Conservation (phyloP, 2,797 vertebrate species). For the Hybognathus amarus region DNA sequence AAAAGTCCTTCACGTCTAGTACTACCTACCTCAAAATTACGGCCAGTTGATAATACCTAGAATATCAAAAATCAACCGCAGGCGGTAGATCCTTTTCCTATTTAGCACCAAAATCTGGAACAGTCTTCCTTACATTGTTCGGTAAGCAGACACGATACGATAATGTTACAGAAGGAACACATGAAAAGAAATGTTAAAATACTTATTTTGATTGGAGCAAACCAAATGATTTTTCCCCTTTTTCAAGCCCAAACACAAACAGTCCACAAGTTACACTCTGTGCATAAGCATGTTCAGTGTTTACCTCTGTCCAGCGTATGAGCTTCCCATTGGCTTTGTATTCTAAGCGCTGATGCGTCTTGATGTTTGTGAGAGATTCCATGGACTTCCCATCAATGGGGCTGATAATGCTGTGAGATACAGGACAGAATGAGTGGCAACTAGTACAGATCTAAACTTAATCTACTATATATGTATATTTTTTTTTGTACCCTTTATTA, state of each 20-base stretch:
- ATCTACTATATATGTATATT: background rate
- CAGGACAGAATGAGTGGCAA: conserved; percentile 2
- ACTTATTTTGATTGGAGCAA: background rate
- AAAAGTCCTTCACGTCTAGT: no score
- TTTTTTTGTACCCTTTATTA: conserved; percentile 90
- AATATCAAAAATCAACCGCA: no score
- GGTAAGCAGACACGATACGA: no score
- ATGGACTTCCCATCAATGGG: conserved; percentile 97
- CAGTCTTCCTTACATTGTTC: no score
- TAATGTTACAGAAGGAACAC: no score
- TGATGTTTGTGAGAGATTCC: conserved; percentile 93
- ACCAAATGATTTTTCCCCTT: rapidly evolving
- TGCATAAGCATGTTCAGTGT: conserved; percentile 67
- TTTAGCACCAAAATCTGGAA: no score
- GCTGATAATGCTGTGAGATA: conserved; percentile 84
- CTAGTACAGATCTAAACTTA: background rate
- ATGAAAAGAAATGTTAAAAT: background rate
- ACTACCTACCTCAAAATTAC: no score
- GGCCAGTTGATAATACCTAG: no score
- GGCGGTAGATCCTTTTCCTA: no score
- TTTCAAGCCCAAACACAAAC: background rate
- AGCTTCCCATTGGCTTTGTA: conserved; percentile 98
- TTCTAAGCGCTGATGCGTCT: conserved; percentile 97
- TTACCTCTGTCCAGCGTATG: conserved; percentile 97
- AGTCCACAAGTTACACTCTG: background rate